phyloP scores from a whole-genome alignment of 2,113 vertebrate species.

The Carassius auratus region DNA sequence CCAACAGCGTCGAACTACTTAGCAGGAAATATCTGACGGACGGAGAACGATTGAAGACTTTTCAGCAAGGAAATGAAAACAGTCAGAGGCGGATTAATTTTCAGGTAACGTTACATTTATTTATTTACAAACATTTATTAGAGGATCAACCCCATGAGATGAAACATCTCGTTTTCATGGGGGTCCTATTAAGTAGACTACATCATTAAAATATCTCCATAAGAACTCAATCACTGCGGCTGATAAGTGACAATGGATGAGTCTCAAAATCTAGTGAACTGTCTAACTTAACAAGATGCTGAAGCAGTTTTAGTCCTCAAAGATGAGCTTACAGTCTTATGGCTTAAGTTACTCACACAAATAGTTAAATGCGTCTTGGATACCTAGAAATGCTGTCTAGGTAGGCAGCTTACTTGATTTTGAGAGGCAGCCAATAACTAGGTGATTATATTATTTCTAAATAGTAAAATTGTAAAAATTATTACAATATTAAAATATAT shows the following conservation, averaged over 20 bases:
- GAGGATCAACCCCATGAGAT: too few species aligned
- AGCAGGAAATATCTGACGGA: neutral
- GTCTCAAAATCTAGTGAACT: neutral
- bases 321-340: too few species aligned
- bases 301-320: neutral
- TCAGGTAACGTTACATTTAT: conserved; percentile 30
- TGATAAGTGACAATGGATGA: neutral
- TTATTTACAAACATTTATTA: too few species aligned
- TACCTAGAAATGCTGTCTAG: neutral
- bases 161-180: too few species aligned
- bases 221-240: neutral
- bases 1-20: neutral
- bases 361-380: neutral
- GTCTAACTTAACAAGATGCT: too few species aligned
- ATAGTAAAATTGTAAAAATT: neutral
- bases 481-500: too few species aligned
- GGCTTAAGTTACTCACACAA: neutral
- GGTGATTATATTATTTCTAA: neutral
- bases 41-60: neutral
- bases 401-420: neutral
- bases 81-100: conserved; percentile 17
- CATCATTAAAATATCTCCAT: neutral
- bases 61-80: neutral
- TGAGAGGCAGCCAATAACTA: neutral
- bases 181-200: too few species aligned